Evolutionary conservation across 2,113 vertebrate species (phyloP), one percentile per base, ranked within the genome.

Genomic region (Eulemur macaco): DNA sequence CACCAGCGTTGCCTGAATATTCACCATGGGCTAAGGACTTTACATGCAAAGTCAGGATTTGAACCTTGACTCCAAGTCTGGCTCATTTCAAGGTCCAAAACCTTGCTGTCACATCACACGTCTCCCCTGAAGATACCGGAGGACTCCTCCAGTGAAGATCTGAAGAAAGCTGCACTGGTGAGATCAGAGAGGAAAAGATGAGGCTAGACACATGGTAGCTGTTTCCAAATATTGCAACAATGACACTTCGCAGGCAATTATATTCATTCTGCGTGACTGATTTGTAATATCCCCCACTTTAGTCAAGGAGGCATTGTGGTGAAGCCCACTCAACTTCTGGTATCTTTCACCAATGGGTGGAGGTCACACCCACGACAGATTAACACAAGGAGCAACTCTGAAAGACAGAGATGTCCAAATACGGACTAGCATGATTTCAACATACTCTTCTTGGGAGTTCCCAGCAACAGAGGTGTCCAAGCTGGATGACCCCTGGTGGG

Each of bases 181-280:
- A 34, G 77, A 37, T 54, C 12, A 13, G 18, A 52, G 50, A 56
- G 52, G 37, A 58, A 77, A n/a, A 39, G 8, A 56, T 0, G 7
- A 18, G 56, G 8, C 23, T 64, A 77, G 27, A 21, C 34, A 0
- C 2, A 10, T 0, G 10, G 37, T 10, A 29, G 45, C 47, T 18
- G 1, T n/a, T 64, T 82, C 78, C 89, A 82, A 74, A 58, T 2
- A 27, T 6, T 12, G 17, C 73, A 50, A 47, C 23, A 23, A 17
- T 56, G 37, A 21, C 60, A 21, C 69, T 50, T 17, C 6, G 34
- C 58, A 23, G 45, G 14, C 27, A 29, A 60, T 31, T 45, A 15
- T 6, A n/a, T 39, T 76, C 21, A 8, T 2, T 63, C 54, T 21
- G 45, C 27, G 1, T 1, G 14, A 42, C n/a, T 76, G 63, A 58